Evolutionary conservation across 1,140 invertebrate species (phyloP).

Genomic region (Drosophila equinoxialis): DNA sequence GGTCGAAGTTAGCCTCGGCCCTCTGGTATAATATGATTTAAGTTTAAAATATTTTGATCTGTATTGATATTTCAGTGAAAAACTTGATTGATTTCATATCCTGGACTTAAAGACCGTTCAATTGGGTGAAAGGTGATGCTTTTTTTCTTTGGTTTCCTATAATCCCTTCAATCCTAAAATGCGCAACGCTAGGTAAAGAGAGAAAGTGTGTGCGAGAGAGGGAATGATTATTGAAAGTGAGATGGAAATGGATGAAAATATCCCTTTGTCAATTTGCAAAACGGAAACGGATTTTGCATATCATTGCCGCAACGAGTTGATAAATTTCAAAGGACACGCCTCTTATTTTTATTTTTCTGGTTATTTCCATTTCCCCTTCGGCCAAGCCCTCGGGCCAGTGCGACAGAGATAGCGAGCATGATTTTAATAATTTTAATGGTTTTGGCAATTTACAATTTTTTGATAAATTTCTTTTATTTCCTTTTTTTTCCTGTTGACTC

Average conservation of each 20-base stretch:
- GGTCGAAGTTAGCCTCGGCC: too few species aligned
- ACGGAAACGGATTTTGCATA: conserved; percentile 71
- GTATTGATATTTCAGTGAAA: background rate
- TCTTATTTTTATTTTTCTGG: conserved; percentile 31
- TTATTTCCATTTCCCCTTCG: background rate
- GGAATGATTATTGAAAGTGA: background rate
- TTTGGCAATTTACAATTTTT: conserved; percentile 78
- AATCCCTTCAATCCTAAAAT: conserved; percentile 42
- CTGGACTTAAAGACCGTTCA: conserved; percentile 13
- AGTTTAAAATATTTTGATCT: too few species aligned
- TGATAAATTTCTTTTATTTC: conserved; percentile 75
- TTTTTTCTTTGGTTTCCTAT: conserved; percentile 15
- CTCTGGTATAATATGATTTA: too few species aligned
- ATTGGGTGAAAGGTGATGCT: conserved; percentile 32
- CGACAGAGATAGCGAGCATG: conserved; percentile 37
- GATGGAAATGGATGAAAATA: background rate
- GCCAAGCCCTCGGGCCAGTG: conserved; percentile 25
- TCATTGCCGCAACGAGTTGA: conserved; percentile 62
- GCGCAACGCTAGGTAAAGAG: conserved; percentile 21
- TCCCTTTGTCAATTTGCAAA: conserved; percentile 27
- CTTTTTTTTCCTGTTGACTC: background rate
- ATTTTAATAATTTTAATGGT: conserved; percentile 82
- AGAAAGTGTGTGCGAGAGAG: background rate
- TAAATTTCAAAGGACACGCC: conserved; percentile 77
- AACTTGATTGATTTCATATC: conserved; percentile 4